Evolutionary conservation across 2,888 invertebrate genomes (phyloP).

Genomic region (Bimastos eiseni): DNA sequence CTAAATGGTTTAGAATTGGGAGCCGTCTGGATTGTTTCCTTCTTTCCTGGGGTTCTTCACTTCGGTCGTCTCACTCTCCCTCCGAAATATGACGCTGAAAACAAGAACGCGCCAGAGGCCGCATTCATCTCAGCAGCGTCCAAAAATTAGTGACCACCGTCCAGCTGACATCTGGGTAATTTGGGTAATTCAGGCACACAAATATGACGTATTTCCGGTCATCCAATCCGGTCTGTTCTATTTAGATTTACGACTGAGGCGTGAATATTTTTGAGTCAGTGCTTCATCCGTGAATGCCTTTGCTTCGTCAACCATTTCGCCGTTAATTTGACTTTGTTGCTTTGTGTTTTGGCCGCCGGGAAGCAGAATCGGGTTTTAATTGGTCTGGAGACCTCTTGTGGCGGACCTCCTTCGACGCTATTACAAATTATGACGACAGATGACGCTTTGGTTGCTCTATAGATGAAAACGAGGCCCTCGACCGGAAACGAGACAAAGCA

Average conservation of each 20-base stretch:
- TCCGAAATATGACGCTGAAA: background rate
- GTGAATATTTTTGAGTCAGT: background rate
- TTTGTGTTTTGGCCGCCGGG: background rate
- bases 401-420: background rate
- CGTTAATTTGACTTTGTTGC: background rate
- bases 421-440: background rate
- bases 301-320: background rate
- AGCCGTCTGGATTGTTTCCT: background rate
- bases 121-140: background rate
- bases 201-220: conserved; percentile 17
- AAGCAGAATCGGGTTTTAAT: background rate
- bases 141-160: background rate
- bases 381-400: background rate
- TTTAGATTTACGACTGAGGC: background rate
- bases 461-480: background rate
- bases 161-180: background rate
- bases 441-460: background rate
- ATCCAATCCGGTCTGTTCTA: background rate
- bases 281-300: background rate
- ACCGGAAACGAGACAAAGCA: background rate
- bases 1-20: background rate
- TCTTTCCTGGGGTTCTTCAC: background rate
- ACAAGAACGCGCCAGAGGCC: background rate
- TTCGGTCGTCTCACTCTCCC: background rate
- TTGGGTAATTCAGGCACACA: background rate